These are phyloP conservation scores for Bucco capensis DNA, from an alignment of 2,113 vertebrate genomes.

Conservation along the genomic window DNA sequence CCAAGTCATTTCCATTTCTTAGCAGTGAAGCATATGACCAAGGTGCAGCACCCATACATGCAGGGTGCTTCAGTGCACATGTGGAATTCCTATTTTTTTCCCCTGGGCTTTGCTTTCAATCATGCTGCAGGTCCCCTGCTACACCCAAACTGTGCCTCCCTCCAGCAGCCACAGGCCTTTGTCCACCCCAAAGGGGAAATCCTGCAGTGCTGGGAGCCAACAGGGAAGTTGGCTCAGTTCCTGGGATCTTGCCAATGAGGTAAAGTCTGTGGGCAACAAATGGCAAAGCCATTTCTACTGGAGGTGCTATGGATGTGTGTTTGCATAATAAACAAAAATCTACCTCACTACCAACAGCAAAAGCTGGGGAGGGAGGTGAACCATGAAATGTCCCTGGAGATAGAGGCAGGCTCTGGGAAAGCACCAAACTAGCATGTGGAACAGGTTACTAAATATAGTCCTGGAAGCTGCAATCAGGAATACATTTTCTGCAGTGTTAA, in stretches of 20 bases:
- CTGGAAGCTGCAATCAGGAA: background rate
- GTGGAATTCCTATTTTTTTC: background rate
- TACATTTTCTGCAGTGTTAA: background rate
- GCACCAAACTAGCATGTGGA: background rate
- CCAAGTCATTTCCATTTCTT: background rate
- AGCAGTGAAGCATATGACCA: no score
- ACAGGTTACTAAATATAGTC: background rate
- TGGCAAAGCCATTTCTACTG: background rate
- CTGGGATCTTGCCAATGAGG: background rate
- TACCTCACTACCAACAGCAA: background rate
- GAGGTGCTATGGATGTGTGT: background rate
- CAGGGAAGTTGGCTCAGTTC: fast-evolving
- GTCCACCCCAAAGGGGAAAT: background rate
- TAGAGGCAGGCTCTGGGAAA: background rate
- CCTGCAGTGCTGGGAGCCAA: background rate
- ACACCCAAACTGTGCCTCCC: no score
- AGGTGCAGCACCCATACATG: background rate
- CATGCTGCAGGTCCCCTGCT: background rate
- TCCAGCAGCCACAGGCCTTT: background rate
- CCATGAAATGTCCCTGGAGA: background rate
- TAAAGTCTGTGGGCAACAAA: background rate
- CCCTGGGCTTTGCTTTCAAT: no score
- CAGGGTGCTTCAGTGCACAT: background rate
- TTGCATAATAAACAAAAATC: background rate
- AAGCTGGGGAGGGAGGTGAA: background rate